Percentiles rank a stretch among this genome's conserved stretches.
These are phyloP conservation scores for Xestia c-nigrum DNA, from an alignment of 2,888 invertebrate genomes.

Conservation along the genomic window DNA sequence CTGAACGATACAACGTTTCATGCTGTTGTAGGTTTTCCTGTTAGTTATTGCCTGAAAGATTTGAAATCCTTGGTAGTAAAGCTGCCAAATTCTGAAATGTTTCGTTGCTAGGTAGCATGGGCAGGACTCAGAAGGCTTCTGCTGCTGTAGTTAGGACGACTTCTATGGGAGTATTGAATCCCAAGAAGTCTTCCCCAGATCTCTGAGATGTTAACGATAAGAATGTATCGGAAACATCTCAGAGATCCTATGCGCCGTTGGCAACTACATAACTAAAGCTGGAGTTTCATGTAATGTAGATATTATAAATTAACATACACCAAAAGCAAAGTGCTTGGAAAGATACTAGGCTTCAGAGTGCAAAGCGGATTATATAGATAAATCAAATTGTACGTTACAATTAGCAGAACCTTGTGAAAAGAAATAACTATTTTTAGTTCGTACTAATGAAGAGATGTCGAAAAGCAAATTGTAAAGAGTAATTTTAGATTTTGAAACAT, in stretches of 20 bases:
- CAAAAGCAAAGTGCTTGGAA: conserved; percentile 17
- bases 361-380: conserved; percentile 15
- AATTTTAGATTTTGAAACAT: conserved; percentile 48
- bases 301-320: conserved; percentile 16
- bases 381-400: conserved; percentile 21
- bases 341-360: conserved; percentile 21
- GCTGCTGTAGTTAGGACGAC: neutral
- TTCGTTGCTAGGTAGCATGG: neutral
- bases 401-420: conserved; percentile 31
- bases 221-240: neutral
- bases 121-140: neutral
- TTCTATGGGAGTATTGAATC: neutral
- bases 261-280: conserved; percentile 17
- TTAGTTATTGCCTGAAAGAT: conserved; percentile 15
- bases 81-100: neutral
- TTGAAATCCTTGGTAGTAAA: conserved; percentile 10
- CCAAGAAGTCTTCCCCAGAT: too few species aligned
- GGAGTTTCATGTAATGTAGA: neutral
- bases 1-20: neutral
- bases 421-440: conserved; percentile 39
- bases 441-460: conserved; percentile 35
- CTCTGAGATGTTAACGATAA: too few species aligned
- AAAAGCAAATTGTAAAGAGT: conserved; percentile 28
- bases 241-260: neutral
- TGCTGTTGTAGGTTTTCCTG: conserved; percentile 3